Evolutionary conservation across 2,797 vertebrate species (phyloP).

Genomic region (Hirundo rustica): DNA sequence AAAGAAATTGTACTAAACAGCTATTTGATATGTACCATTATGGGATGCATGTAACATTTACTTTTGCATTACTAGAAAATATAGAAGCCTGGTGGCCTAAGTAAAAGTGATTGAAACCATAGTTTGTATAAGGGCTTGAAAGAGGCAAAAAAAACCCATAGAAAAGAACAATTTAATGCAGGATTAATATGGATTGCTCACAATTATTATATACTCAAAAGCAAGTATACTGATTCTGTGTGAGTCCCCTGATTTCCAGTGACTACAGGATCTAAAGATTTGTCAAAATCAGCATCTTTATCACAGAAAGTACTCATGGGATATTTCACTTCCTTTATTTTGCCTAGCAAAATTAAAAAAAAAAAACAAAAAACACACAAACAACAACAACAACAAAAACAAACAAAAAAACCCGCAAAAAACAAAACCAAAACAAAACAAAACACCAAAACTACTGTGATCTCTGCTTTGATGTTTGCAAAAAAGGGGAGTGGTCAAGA

Average conservation of each 20-base stretch:
- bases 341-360: background rate
- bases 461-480: slow-evolving; percentile 15
- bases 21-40: background rate
- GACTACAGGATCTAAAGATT: background rate
- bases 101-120: background rate
- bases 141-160: background rate
- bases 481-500: background rate
- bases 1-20: background rate
- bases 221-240: background rate
- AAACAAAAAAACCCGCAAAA: too few relatives aligned
- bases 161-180: background rate
- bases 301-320: background rate
- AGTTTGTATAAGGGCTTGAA: background rate
- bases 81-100: background rate
- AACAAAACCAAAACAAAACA: too few relatives aligned
- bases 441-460: background rate
- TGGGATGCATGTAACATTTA: background rate
- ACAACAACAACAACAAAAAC: too few relatives aligned
- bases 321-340: background rate
- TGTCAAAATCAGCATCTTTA: background rate
- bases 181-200: background rate
- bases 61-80: background rate
- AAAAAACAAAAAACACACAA: background rate
- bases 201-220: background rate
- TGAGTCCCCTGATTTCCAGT: background rate